Evolutionary conservation across 2,797 vertebrate genomes (phyloP).

Genomic region (Etheostoma nigrum): DNA sequence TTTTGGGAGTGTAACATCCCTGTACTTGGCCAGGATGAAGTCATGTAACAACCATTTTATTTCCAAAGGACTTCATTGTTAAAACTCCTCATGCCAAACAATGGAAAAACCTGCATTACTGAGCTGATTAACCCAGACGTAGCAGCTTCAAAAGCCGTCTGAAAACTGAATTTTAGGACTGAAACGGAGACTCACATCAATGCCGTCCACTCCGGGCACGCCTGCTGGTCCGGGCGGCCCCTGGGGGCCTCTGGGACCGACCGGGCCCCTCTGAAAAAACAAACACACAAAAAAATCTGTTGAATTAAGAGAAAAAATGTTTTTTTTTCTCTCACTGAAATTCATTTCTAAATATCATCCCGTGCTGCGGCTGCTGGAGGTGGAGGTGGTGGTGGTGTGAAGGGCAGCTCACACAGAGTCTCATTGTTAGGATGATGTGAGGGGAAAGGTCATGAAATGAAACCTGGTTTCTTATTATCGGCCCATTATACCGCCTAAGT

Average conservation of each 20-base stretch:
- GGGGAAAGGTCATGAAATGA: slow-evolving; percentile 61
- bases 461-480: slow-evolving; percentile 48
- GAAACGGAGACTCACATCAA: slow-evolving; percentile 88
- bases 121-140: slow-evolving; percentile 27
- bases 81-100: neutral
- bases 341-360: slow-evolving; percentile 41
- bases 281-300: neutral
- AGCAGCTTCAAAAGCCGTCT: neutral
- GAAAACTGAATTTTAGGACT: neutral
- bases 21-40: neutral
- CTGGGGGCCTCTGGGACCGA: slow-evolving; percentile 86
- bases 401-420: slow-evolving; percentile 62
- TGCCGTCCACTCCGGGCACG: slow-evolving; percentile 94
- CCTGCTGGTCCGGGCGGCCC: slow-evolving; percentile 89
- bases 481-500: slow-evolving; percentile 42
- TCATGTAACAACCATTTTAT: neutral
- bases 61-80: neutral
- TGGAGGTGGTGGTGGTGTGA: neutral
- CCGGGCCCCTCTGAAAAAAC: slow-evolving; percentile 87
- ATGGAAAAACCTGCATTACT: neutral
- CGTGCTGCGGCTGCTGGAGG: neutral
- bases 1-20: neutral
- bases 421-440: slow-evolving; percentile 64
- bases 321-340: slow-evolving; percentile 26
- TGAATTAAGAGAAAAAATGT: too few relatives aligned